phyloP scores from a whole-genome alignment of 2,888 invertebrate species.

The Disparrhopalites patrizii region DNA sequence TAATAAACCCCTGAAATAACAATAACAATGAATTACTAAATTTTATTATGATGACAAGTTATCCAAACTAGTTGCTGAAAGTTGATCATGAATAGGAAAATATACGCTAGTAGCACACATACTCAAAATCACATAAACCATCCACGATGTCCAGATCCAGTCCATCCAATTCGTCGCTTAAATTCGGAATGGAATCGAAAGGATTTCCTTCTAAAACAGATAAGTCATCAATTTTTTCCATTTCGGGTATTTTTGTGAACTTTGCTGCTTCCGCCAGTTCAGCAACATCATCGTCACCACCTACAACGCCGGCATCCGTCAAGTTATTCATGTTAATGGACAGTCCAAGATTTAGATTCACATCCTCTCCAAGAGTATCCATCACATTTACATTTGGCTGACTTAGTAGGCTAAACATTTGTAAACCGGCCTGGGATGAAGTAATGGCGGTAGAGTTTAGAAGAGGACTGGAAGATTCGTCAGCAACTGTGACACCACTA shows the following conservation, averaged over 20 bases:
- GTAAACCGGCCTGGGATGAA: conserved; percentile 12
- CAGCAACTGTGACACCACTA: not conserved
- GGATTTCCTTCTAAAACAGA: conserved; percentile 43
- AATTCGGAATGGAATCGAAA: conserved; percentile 49
- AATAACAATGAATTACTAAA: no score
- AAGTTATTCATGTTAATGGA: conserved; percentile 28
- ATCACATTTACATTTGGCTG: conserved; percentile 16
- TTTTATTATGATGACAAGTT: no score
- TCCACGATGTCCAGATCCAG: conserved; percentile 51
- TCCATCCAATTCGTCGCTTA: conserved; percentile 52
- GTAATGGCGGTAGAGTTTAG: not conserved
- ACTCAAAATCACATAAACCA: conserved; percentile 47
- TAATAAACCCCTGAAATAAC: conserved; percentile 55
- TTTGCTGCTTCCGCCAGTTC: conserved; percentile 51
- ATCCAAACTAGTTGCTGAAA: not conserved
- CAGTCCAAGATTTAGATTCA: conserved; percentile 35
- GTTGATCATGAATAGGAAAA: not conserved
- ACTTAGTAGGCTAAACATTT: conserved; percentile 25
- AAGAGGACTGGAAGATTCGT: not conserved
- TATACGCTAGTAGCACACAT: conserved; percentile 13
- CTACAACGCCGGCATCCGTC: conserved; percentile 49
- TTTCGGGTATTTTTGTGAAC: conserved; percentile 24
- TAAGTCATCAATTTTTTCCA: conserved; percentile 47
- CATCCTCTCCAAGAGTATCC: conserved; percentile 23
- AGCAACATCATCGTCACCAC: conserved; percentile 54